These are phyloP conservation scores for Tenthredo notha DNA, from an alignment of 2,888 invertebrate genomes.

Conservation along the genomic window DNA sequence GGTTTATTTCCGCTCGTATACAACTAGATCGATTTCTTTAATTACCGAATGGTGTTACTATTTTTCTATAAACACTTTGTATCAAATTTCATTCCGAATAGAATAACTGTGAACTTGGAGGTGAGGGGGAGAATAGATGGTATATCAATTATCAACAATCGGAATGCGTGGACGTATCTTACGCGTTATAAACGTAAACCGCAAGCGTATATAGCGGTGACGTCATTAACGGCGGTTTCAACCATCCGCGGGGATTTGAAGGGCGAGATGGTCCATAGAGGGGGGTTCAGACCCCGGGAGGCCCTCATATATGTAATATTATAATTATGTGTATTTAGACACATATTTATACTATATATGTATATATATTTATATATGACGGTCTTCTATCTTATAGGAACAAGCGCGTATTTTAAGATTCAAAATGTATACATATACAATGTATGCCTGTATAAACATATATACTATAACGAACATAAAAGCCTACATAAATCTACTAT, in stretches of 20 bases:
- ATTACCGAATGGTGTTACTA: neutral
- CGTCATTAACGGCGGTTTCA: neutral
- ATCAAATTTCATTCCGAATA: neutral
- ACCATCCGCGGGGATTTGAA: constrained; percentile 14
- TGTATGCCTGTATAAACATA: neutral
- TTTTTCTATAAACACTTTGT: neutral
- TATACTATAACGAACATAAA: too few species aligned
- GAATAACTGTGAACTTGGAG: neutral
- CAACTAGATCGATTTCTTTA: neutral
- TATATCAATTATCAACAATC: neutral
- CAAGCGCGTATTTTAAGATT: constrained; percentile 12
- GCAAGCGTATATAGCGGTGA: neutral
- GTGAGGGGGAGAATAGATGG: neutral
- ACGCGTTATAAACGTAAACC: neutral
- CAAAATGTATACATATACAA: neutral
- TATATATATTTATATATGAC: neutral
- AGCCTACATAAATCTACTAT: too few species aligned
- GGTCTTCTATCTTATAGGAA: neutral
- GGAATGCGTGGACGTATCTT: neutral
- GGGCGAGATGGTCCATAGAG: neutral
- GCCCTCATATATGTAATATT: neutral
- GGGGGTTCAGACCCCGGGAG: constrained; percentile 5
- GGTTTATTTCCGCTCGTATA: neutral
- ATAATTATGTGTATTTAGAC: neutral
- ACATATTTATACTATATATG: neutral